Base-by-base conservation (phyloP, 1,140 invertebrate genomes). In the Leptestheria dahalacensis region DNA sequence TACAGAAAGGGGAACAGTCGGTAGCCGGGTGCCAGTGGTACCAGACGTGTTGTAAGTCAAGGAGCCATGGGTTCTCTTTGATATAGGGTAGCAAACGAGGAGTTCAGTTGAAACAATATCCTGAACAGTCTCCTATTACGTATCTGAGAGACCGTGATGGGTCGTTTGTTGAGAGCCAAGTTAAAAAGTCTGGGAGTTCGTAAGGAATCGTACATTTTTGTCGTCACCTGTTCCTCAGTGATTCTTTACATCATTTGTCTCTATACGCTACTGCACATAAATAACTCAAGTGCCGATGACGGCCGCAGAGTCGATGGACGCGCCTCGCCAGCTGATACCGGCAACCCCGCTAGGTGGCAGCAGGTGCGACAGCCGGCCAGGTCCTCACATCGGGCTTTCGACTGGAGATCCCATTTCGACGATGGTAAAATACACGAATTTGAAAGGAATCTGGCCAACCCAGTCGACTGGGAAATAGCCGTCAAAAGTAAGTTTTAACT, bases 401-500 rank as follows among this genome's bases (percentile, higher is more conserved):
- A 55, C 15, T 29, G 53, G 26, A 26, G 33, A 28, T 26, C 53
- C 2, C 28, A 55, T 3, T 60, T 60, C 23, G 58, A 60, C 58
- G 58, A 60, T 49, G 58, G 58, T 18, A 60, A 60, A 21, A 52
- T 52, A 12, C 58, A 60, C 48, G 58, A 60, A 23, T 60, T 60
- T 52, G 47, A 60, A 23, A 48, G 49, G 15, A 60, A 60, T 49
- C 48, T 60, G 25, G 58, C 47, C 18, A 33, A 50, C 18, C 58
- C 58, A 18, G 58, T 60, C 18, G 58, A 60, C 51, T 60, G 58
- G 58, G 58, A 60, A 3, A 60, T 60, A 28, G 47, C 47, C 4
- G 58, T 52, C 49, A 50, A 60, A 60, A 49, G 58, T 33, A 28
- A 33, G 29, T n/a, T n/a, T n/a, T n/a, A n/a, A n/a, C n/a, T n/a